Conservation (phyloP, 2,797 vertebrate genomes). For the Lepilemur ruficaudatus region DNA sequence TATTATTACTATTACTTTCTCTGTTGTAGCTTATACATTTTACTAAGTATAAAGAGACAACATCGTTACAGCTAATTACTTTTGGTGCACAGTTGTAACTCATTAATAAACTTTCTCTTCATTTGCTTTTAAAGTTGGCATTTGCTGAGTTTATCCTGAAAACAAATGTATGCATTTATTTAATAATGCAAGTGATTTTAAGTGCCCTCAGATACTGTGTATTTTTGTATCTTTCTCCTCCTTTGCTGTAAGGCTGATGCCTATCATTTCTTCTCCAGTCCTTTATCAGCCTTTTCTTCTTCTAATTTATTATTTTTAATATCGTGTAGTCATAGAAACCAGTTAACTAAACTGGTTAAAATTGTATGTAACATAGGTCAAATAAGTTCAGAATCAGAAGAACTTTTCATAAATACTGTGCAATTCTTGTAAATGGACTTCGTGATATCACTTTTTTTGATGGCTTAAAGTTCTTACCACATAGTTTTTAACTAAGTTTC, state of each 20-base stretch:
- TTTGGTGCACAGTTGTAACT: background rate
- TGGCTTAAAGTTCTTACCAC: background rate
- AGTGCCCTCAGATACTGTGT: background rate
- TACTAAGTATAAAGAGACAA: background rate
- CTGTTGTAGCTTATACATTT: background rate
- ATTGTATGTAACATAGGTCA: background rate
- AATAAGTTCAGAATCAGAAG: background rate
- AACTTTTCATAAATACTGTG: background rate
- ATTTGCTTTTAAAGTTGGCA: constrained; percentile 22
- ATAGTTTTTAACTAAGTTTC: background rate
- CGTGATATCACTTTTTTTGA: background rate
- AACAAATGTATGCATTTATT: background rate
- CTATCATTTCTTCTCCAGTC: background rate
- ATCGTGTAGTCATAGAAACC: background rate
- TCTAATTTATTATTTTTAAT: background rate
- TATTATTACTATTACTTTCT: background rate
- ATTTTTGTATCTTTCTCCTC: background rate
- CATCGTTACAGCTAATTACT: constrained; percentile 1
- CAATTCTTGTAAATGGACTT: background rate
- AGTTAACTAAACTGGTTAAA: background rate
- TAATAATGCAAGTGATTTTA: background rate
- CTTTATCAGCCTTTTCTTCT: background rate
- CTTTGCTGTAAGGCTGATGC: background rate
- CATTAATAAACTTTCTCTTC: background rate
- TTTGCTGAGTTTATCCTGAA: constrained; percentile 35